Evolutionary conservation across 2,888 invertebrate species (phyloP).

Genomic region (Drosophila quinaria): DNA sequence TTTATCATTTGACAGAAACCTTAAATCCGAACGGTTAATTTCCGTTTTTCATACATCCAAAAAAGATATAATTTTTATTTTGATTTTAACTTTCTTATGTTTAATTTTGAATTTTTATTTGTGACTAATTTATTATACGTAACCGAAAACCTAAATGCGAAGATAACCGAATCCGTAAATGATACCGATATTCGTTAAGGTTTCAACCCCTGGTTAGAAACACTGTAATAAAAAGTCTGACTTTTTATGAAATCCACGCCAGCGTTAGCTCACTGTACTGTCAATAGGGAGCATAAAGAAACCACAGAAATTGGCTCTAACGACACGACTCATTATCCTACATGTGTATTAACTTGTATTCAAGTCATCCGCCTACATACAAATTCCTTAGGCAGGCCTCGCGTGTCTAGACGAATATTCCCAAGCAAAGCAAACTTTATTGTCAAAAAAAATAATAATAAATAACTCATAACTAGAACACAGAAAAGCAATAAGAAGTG

Average conservation of each 20-base stretch:
- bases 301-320: constrained; percentile 72
- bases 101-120: no score
- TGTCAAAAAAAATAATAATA: constrained; percentile 57
- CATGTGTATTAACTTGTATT: constrained; percentile 56
- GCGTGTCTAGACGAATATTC: constrained; percentile 63
- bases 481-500: not conserved
- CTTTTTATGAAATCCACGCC: not conserved
- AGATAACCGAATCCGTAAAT: no score
- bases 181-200: no score
- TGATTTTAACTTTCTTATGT: no score
- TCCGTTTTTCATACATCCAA: no score
- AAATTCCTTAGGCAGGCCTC: constrained; percentile 41
- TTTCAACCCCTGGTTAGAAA: no score
- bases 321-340: constrained; percentile 68
- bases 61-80: no score
- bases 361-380: constrained; percentile 53
- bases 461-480: constrained; percentile 69
- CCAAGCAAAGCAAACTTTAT: constrained; percentile 52
- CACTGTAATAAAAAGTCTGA: not conserved
- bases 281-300: constrained; percentile 51
- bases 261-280: constrained; percentile 34
- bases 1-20: no score
- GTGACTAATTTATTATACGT: no score
- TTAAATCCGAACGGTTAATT: no score
- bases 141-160: no score